Evolutionary conservation across 2,113 vertebrate genomes (phyloP).

Genomic region (Ceratotherium simum): DNA sequence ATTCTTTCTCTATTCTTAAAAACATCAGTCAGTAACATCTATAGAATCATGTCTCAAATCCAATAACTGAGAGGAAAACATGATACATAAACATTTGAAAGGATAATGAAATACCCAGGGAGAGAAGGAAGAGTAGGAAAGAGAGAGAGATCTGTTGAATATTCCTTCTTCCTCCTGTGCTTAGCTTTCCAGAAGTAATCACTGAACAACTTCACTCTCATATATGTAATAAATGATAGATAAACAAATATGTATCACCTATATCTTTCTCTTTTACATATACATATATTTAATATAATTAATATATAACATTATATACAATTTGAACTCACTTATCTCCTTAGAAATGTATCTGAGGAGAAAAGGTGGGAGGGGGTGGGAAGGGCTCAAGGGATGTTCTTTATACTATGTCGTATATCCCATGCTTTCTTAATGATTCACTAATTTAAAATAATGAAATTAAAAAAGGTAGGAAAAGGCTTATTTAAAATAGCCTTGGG

Average conservation of each 20-base stretch:
- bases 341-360: background rate
- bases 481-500: background rate
- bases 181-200: background rate
- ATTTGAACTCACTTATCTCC: background rate
- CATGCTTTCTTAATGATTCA: background rate
- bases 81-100: slow-evolving; percentile 23
- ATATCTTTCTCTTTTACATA: background rate
- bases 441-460: background rate
- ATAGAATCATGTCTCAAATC: background rate
- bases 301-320: background rate
- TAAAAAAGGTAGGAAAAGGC: background rate
- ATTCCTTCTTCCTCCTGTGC: background rate
- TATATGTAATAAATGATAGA: background rate
- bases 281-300: background rate
- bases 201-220: background rate
- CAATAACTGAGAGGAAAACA: background rate
- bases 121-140: background rate
- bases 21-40: slow-evolving; percentile 59
- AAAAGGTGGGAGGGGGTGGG: background rate
- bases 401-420: background rate
- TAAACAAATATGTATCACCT: background rate
- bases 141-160: background rate
- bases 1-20: slow-evolving; percentile 69
- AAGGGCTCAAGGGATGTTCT: background rate
- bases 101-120: slow-evolving; percentile 5